Percentiles rank a stretch among this genome's conserved stretches.
These are phyloP conservation scores for Epizoanthus illoricatus DNA, from an alignment of 92 coral and sea anemone species.

Conservation along the genomic window DNA sequence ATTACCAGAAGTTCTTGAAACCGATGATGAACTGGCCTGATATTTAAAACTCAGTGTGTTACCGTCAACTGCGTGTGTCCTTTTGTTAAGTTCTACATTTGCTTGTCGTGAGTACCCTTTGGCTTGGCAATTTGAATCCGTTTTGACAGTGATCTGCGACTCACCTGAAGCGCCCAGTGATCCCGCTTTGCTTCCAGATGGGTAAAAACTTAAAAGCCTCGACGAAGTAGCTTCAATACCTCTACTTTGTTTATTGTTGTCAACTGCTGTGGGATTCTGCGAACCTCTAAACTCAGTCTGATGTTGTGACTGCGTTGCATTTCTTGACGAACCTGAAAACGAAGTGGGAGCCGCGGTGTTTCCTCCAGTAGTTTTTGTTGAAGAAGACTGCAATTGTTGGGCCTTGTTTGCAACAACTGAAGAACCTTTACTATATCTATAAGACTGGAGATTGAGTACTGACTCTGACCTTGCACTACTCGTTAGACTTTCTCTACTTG, in stretches of 20 bases:
- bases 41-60: not conserved
- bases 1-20: not conserved
- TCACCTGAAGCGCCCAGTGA: not conserved
- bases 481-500: not conserved
- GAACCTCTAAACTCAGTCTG: not conserved
- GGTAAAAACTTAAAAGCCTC: not conserved
- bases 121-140: not conserved
- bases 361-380: not conserved
- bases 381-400: not conserved
- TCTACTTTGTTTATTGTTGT: not conserved
- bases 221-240: not conserved
- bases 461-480: not conserved
- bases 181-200: not conserved
- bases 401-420: not conserved
- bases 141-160: not conserved
- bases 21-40: slow-evolving; percentile 6
- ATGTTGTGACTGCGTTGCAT: not conserved
- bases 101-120: not conserved
- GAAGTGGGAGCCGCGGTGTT: not conserved
- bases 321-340: too few species aligned
- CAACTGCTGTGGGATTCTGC: not conserved
- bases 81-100: not conserved
- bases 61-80: not conserved
- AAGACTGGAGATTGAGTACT: not conserved
- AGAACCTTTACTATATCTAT: not conserved